Conservation (phyloP, 2,113 vertebrate genomes). For the Malurus elegans region DNA sequence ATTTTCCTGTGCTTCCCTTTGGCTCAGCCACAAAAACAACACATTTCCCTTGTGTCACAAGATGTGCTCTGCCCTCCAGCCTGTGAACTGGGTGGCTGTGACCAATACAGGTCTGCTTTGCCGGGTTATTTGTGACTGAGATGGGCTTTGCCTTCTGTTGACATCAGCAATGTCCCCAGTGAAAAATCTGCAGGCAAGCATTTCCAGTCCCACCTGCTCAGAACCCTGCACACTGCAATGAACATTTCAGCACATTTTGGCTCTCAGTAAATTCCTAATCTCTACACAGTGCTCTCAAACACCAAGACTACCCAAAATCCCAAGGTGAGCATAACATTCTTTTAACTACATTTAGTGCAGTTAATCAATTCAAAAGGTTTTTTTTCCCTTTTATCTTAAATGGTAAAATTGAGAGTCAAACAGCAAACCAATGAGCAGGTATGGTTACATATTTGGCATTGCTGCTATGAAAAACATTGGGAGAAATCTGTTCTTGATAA, state of each 20-base stretch:
- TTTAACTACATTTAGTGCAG: background rate
- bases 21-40: background rate
- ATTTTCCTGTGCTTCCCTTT: constrained; percentile 28
- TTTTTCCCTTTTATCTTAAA: background rate
- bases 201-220: constrained; percentile 24
- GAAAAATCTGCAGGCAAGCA: background rate
- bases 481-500: background rate
- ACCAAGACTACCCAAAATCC: background rate
- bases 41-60: background rate
- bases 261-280: background rate
- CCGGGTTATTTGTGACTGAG: background rate
- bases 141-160: background rate
- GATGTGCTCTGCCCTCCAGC: constrained; percentile 34
- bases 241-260: background rate
- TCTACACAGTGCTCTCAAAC: background rate
- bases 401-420: background rate
- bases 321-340: background rate
- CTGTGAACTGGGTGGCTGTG: background rate
- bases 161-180: constrained; percentile 33
- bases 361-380: background rate
- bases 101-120: background rate
- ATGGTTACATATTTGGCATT: background rate
- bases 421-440: background rate
- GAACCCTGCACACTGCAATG: background rate
- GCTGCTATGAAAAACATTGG: background rate